Evolutionary conservation across 2,797 vertebrate species (phyloP), one percentile per base, ranked within the genome.

Genomic region (Sandelia bainsii): DNA sequence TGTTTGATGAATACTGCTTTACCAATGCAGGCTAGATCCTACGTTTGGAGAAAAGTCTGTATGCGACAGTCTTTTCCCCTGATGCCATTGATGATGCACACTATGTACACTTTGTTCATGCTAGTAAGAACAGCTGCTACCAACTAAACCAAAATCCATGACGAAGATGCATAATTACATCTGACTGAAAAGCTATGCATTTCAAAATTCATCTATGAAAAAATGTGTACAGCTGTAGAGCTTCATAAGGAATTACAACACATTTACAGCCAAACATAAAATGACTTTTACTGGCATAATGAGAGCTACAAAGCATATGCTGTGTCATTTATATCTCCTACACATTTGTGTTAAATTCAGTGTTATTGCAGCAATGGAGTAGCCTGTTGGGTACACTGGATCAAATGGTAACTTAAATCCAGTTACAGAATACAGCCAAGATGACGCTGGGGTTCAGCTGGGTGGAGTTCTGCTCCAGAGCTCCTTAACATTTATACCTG

Each of bases 71-170:
- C 14, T 17, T 63, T 46, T 52, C 53, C 66, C 67, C 23, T 4
- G 39, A 52, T 29, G 22, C 11, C 13, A 16, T 5, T 3, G n/a
- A 37, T 59, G 51, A 40, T 81, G 69, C 66, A 80, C 74, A 73
- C n/a, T n/a, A n/a, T 85, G 76, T 80, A 48, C 32, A 49, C 39
- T 73, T 42, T 42, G 42, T 61, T 64, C 11, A 20, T 32, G 25
- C 27, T 17, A 10, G 29, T 25, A 0, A 0, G 53, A 75, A 65
- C 78, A 81, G 56, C 57, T 84, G 81, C 52, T 67, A 29, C 42
- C 54, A 37, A 14, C 3, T 17, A 12, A 62, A 49, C 40, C 52
- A 50, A 62, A 61, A 25, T 9, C 4, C 27, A 48, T 12, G 17
- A 16, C 1, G 8, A 19, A 53, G n/a, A 14, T 22, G 25, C 16